These are phyloP conservation scores for Metacarcinus magister DNA, from an alignment of 2,888 invertebrate genomes.

Conservation along the genomic window DNA sequence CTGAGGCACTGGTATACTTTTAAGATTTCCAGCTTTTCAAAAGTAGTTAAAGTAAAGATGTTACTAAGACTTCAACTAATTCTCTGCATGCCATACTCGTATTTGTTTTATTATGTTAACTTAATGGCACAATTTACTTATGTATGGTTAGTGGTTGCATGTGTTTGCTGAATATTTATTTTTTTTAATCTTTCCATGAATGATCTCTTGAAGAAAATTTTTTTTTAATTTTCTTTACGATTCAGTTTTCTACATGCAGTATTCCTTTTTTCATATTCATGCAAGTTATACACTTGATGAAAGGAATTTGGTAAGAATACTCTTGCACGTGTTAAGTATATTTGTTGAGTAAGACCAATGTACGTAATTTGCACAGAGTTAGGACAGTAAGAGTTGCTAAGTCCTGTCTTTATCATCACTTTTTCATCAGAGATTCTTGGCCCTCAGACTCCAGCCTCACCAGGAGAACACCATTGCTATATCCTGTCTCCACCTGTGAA, in stretches of 20 bases:
- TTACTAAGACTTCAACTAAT: background rate
- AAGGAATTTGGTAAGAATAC: background rate
- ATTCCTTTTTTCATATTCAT: background rate
- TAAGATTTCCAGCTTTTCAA: conserved; percentile 4
- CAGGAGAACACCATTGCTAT: conserved; percentile 65
- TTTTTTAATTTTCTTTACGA: background rate
- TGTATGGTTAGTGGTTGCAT: conserved; percentile 36
- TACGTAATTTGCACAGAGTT: background rate
- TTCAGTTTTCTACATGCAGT: background rate
- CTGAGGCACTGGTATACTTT: no score
- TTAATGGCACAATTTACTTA: background rate
- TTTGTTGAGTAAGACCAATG: background rate
- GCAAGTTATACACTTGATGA: background rate
- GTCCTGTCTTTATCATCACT: background rate
- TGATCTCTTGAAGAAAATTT: background rate
- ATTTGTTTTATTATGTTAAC: background rate
- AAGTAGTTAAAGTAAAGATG: background rate
- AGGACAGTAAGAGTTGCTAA: background rate
- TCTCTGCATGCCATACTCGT: background rate
- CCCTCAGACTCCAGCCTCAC: conserved; percentile 71
- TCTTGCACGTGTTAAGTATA: background rate
- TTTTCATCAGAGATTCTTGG: conserved; percentile 53
- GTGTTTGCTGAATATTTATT: background rate
- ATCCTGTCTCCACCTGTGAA: conserved; percentile 69
- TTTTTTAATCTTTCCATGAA: background rate